A percentile compares a stretch with the other conserved stretches of the same genome.
phyloP scores from a whole-genome alignment of 2,113 vertebrate species.

The Hassar affinis region DNA sequence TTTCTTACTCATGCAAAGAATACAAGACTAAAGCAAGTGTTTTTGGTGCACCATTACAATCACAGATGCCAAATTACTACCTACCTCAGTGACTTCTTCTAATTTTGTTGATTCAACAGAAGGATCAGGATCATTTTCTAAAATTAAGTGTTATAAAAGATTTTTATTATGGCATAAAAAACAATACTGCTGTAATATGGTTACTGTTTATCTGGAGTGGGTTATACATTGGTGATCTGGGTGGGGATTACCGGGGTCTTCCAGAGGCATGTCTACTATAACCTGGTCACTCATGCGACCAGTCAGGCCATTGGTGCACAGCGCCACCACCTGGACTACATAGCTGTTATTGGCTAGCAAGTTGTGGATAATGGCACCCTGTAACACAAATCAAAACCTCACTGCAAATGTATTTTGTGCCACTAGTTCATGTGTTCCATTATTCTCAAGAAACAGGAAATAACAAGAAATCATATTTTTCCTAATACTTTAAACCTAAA shows the following conservation, averaged over 20 bases:
- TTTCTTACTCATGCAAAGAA: neutral
- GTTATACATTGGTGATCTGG: neutral
- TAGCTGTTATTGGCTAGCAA: conserved; percentile 92
- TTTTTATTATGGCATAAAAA: neutral
- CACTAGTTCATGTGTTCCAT: neutral
- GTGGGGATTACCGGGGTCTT: conserved; percentile 81
- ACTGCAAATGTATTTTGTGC: neutral
- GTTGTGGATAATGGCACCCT: conserved; percentile 91
- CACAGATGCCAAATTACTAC: neutral
- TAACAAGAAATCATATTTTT: neutral
- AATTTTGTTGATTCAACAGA: conserved; percentile 51
- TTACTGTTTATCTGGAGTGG: neutral
- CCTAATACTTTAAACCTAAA: neutral
- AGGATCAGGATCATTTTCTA: conserved; percentile 64
- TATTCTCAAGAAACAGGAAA: too few relatives aligned
- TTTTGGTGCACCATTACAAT: neutral
- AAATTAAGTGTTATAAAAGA: conserved; percentile 18
- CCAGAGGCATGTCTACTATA: conserved; percentile 91
- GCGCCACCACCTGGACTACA: conserved; percentile 91
- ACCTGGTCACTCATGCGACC: conserved; percentile 92
- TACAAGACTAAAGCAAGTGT: neutral
- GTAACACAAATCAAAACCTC: conserved; percentile 46
- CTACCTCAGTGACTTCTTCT: conserved; percentile 61
- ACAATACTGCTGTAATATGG: neutral
- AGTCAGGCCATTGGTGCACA: conserved; percentile 87